Evolutionary conservation across 1,140 invertebrate genomes (phyloP).

Genomic region (Aphaenogaster rudis): DNA sequence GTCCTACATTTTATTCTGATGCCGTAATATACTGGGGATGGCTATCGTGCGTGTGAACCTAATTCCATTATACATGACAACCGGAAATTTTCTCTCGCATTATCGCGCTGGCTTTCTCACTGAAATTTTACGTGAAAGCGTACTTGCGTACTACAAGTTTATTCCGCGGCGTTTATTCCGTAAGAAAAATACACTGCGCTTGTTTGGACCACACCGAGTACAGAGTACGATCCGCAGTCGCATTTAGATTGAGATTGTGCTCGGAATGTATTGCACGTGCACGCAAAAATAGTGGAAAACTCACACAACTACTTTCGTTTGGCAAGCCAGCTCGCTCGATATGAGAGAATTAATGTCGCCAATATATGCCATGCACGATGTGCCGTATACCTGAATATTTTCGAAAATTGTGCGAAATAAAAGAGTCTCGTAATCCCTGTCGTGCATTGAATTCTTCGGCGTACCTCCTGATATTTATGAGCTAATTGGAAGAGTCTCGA

Average conservation of each 20-base stretch:
- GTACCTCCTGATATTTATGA: constrained; percentile 17
- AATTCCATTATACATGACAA: constrained; percentile 55
- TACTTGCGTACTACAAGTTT: not conserved
- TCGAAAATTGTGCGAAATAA: constrained; percentile 33
- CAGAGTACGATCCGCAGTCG: not conserved
- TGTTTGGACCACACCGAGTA: not conserved
- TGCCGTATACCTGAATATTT: constrained; percentile 18
- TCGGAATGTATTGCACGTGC: not conserved
- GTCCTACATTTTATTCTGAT: constrained; percentile 35
- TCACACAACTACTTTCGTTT: not conserved
- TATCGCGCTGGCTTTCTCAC: constrained; percentile 30
- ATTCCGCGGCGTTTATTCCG: constrained; percentile 7
- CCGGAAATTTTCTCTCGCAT: constrained; percentile 56
- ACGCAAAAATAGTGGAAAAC: constrained; percentile 20
- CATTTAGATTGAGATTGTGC: constrained; percentile 1
- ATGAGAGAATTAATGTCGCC: constrained; percentile 23
- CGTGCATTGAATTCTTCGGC: constrained; percentile 18
- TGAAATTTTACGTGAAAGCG: constrained; percentile 40
- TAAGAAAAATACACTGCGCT: not conserved
- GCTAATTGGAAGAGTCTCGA: constrained; percentile 22
- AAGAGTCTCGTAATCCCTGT: not conserved
- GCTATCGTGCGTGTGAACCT: constrained; percentile 36
- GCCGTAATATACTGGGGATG: constrained; percentile 25
- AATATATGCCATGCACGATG: not conserved
- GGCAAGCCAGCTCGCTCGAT: not conserved